phyloP scores from a whole-genome alignment of 2,797 vertebrate species.

The Crax fasciolata region DNA sequence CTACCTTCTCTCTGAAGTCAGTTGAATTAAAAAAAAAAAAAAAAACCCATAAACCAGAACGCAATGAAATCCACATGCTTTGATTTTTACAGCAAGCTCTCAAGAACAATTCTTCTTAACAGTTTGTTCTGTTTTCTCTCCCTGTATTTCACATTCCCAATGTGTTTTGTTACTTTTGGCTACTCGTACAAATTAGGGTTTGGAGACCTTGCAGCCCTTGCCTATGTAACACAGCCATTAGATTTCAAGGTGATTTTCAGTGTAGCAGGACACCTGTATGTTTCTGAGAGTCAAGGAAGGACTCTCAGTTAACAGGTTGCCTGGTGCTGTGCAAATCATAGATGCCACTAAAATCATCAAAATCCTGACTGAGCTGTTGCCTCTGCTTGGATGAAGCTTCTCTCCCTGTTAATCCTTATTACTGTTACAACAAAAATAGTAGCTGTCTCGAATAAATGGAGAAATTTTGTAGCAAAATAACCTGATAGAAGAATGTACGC shows the following conservation, averaged over 20 bases:
- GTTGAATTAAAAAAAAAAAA: background rate
- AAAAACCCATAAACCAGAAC: background rate
- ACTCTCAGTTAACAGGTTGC: background rate
- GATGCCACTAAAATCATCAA: background rate
- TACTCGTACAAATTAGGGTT: background rate
- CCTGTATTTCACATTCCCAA: background rate
- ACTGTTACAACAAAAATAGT: background rate
- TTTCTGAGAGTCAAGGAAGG: background rate
- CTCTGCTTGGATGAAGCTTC: background rate
- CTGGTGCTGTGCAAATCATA: background rate
- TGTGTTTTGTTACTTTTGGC: background rate
- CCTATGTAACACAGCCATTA: background rate
- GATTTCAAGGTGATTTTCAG: background rate
- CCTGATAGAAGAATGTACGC: background rate
- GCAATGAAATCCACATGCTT: conserved; percentile 17
- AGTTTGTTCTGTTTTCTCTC: conserved; percentile 9
- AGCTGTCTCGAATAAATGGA: background rate
- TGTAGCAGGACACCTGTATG: background rate
- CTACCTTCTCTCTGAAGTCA: background rate
- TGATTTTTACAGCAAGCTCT: background rate
- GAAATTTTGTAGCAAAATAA: background rate
- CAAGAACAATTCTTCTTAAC: background rate
- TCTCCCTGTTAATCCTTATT: background rate
- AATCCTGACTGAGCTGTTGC: background rate
- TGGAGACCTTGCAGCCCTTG: background rate